These are phyloP conservation scores for Maniola jurtina DNA, from an alignment of 1,140 invertebrate genomes.

Conservation along the genomic window DNA sequence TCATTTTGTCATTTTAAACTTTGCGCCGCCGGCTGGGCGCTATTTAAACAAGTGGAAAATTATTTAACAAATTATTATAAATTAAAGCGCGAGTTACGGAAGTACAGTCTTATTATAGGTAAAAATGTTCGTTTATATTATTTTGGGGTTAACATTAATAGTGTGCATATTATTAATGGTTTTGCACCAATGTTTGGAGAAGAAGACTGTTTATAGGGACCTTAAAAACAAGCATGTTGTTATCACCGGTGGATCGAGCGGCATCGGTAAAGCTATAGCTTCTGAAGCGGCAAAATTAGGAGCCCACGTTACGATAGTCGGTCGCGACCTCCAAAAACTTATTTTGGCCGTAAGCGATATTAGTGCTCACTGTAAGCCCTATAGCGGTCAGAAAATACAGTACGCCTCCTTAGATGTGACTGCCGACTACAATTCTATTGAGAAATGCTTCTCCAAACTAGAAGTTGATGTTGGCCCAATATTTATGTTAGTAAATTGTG, in stretches of 20 bases:
- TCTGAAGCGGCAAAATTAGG: constrained; percentile 87
- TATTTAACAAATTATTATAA: background rate
- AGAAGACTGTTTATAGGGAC: constrained; percentile 55
- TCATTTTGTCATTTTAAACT: too few relatives aligned
- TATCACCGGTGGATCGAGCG: constrained; percentile 97
- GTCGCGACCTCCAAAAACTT: constrained; percentile 87
- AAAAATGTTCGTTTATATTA: constrained; percentile 32
- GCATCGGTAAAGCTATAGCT: constrained; percentile 94
- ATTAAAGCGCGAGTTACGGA: constrained; percentile 11
- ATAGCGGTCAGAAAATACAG: constrained; percentile 83
- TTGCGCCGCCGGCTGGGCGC: too few relatives aligned
- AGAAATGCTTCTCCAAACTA: constrained; percentile 81
- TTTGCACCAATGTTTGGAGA: constrained; percentile 49
- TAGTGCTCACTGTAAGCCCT: constrained; percentile 54
- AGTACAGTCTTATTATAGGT: background rate
- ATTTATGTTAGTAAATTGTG: constrained; percentile 95
- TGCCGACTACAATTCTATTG: constrained; percentile 81
- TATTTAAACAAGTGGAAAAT: background rate
- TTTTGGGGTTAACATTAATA: constrained; percentile 28
- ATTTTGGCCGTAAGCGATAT: constrained; percentile 82
- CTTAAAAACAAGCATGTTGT: constrained; percentile 80
- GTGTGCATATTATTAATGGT: constrained; percentile 32
- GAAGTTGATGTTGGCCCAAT: constrained; percentile 84
- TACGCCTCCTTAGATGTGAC: constrained; percentile 87
- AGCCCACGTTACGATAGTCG: constrained; percentile 93